Conservation (phyloP, 2,113 vertebrate genomes). For the Sisor rabdophorus region DNA sequence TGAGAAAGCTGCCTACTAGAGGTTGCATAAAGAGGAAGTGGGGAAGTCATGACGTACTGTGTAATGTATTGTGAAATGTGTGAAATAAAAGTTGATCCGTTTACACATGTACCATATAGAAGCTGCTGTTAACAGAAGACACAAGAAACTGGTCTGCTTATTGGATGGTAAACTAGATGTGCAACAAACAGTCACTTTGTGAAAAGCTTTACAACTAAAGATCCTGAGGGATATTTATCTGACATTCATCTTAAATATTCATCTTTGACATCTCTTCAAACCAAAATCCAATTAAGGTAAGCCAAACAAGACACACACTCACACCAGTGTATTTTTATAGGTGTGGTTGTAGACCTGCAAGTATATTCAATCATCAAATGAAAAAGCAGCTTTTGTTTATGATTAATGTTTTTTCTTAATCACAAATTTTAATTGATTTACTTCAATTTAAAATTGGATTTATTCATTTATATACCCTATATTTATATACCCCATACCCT, state of each 20-base stretch:
- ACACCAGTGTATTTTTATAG: no score
- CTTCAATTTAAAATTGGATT: no score
- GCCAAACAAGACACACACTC: background rate
- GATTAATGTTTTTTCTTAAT: no score
- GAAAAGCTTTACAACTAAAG: background rate
- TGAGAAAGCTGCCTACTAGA: background rate
- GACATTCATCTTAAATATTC: no score
- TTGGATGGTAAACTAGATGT: background rate
- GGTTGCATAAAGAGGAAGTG: background rate
- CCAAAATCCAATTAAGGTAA: constrained; percentile 4
- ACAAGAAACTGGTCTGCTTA: background rate
- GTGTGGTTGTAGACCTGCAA: no score
- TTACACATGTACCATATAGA: background rate
- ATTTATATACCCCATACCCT: no score
- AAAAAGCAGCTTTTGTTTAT: no score
- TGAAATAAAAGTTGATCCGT: background rate
- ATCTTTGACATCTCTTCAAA: background rate
- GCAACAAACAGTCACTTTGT: background rate
- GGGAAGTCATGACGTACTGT: background rate
- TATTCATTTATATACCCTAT: no score
- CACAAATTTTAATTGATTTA: no score
- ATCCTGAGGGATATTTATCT: no score
- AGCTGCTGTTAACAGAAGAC: background rate
- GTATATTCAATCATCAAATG: no score
- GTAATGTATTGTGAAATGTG: background rate